These are phyloP conservation scores for Punctoribates punctum DNA, from an alignment of 2,888 invertebrate genomes.

Conservation along the genomic window DNA sequence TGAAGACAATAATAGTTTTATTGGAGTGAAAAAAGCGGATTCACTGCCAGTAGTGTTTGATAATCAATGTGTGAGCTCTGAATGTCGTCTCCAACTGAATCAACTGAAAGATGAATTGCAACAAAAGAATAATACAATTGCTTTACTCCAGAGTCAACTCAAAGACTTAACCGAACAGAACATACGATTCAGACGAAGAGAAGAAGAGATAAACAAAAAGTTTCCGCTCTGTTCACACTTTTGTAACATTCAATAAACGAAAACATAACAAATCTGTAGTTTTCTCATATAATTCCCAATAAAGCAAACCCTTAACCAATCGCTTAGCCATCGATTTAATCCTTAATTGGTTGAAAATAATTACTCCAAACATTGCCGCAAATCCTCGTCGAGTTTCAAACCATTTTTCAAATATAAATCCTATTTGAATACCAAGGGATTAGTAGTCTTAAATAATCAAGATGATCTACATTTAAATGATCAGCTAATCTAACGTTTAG, in stretches of 20 bases:
- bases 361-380: too few species aligned
- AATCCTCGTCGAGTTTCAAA: too few species aligned
- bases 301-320: too few species aligned
- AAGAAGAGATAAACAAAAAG: conserved; percentile 4
- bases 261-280: too few species aligned
- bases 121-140: conserved; percentile 3
- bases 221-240: not conserved
- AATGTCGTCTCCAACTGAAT: conserved; percentile 19
- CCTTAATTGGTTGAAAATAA: too few species aligned
- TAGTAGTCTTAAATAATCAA: too few species aligned
- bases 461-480: too few species aligned
- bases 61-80: not conserved
- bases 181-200: not conserved
- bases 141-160: not conserved
- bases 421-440: too few species aligned
- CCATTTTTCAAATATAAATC: too few species aligned
- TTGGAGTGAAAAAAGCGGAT: conserved; percentile 9
- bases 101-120: conserved; percentile 26
- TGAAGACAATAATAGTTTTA: not conserved
- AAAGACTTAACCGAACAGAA: conserved; percentile 3
- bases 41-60: conserved; percentile 4
- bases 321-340: too few species aligned
- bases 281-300: too few species aligned
- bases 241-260: not conserved
- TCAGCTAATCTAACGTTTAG: too few species aligned